phyloP scores from a whole-genome alignment of 2,888 invertebrate genomes.

The Liodrosophila aerea region DNA sequence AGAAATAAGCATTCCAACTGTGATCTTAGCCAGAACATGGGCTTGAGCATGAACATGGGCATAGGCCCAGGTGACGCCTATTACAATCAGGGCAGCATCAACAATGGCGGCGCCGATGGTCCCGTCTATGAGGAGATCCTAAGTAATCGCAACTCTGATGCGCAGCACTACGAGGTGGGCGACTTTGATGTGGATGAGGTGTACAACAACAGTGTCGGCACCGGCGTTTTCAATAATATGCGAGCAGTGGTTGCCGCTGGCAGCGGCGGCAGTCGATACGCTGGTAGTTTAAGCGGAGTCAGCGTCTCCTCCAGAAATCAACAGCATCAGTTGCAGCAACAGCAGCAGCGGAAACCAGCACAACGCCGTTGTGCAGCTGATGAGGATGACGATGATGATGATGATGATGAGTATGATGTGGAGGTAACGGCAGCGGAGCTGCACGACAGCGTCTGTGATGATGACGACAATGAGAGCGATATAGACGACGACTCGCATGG shows the following conservation, averaged over 20 bases:
- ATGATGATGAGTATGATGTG: constrained; percentile 71
- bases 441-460: constrained; percentile 75
- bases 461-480: constrained; percentile 76
- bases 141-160: constrained; percentile 80
- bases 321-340: constrained; percentile 40
- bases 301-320: constrained; percentile 68
- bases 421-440: constrained; percentile 67
- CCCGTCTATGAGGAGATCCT: constrained; percentile 82
- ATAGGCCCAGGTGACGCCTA: constrained; percentile 70
- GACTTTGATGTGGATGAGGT: constrained; percentile 76
- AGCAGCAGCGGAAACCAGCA: constrained; percentile 48
- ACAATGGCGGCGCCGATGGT: constrained; percentile 65
- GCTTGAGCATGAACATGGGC: constrained; percentile 51
- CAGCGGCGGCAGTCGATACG: constrained; percentile 51
- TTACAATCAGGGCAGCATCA: constrained; percentile 74
- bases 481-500: constrained; percentile 69
- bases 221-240: constrained; percentile 64
- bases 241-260: constrained; percentile 67
- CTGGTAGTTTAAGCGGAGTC: constrained; percentile 68
- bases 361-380: constrained; percentile 53
- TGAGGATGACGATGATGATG: constrained; percentile 55
- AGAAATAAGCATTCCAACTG: constrained; percentile 82
- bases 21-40: constrained; percentile 73
- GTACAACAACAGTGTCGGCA: constrained; percentile 68
- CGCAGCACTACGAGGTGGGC: constrained; percentile 77